Conservation (phyloP, 1,140 invertebrate genomes). For the Alviniconcha marisindica region DNA sequence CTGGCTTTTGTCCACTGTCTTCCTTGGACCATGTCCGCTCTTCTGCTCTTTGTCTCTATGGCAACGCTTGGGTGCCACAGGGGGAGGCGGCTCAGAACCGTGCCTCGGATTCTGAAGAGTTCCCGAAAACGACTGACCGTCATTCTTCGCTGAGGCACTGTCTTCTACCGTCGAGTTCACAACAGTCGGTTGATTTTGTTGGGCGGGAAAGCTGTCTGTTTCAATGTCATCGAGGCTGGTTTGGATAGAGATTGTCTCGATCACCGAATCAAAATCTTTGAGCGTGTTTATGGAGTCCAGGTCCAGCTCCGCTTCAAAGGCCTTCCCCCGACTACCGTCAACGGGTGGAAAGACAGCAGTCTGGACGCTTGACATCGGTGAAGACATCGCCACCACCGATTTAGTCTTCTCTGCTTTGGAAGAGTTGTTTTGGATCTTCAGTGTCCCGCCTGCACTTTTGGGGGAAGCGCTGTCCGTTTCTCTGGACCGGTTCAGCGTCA, state of each 20-base stretch:
- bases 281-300: neutral
- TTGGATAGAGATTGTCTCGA: neutral
- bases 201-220: neutral
- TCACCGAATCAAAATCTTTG: neutral
- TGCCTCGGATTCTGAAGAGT: neutral
- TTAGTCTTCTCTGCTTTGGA: neutral
- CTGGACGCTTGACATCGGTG: neutral
- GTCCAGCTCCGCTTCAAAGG: neutral
- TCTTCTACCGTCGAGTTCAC: no score
- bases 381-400: neutral
- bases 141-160: no score
- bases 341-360: neutral
- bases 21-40: neutral
- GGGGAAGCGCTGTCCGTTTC: neutral
- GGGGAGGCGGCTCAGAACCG: neutral
- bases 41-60: neutral
- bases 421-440: neutral
- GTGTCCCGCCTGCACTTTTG: neutral
- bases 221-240: neutral
- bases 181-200: no score
- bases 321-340: neutral
- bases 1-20: no score
- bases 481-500: neutral
- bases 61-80: neutral
- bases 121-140: no score